Evolutionary conservation across 2,888 invertebrate genomes (phyloP), one percentile per base, ranked within the genome.

Genomic region (Chloroclysta siterata): DNA sequence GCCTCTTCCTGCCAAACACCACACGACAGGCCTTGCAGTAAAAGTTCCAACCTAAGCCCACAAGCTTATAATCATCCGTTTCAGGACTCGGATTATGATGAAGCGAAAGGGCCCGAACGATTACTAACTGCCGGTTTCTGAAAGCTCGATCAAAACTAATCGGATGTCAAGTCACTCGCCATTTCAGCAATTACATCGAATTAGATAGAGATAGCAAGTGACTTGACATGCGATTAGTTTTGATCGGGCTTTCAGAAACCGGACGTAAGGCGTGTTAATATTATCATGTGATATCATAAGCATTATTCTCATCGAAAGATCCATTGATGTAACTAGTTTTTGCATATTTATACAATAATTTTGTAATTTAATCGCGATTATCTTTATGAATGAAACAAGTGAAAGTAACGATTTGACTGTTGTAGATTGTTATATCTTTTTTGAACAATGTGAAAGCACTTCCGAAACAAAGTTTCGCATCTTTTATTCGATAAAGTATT

Each of bases 1-100:
- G 98, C 88, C 94, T 98, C 80, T 95, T 96, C 92, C 94, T 98
- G 89, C 98, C 98, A 79, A 98, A 98, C 90, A 98, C 98, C 82
- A 97, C 97, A 47, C 94, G 96, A 71, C 96, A 96, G 88, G 97
- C 97, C 79, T 89, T 95, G 69, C 83, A 89, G 77, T 93, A 88
- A 84, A 75, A 15, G 28, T 17, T 46, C 29, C 36, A 41, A 22
- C 22, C 1, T 22, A 22, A 22, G 29, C 14, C 14, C 28, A 53
- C 29, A 8, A 60, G 17, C 50, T 53, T 52, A 58, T 53, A 53
- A 52, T 60, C 39, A 56, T 56, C 28, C 41, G 3, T 53, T 33
- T 22, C 22, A 22, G 33, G 44, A 36, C 17, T 36, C 13, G 29
- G 50, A 63, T 36, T 39, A 15, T 17, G 50, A 55, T 54, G 22